These are phyloP conservation scores for Ceratothoa steindachneri DNA, from an alignment of 2,888 invertebrate species.

Conservation along the genomic window DNA sequence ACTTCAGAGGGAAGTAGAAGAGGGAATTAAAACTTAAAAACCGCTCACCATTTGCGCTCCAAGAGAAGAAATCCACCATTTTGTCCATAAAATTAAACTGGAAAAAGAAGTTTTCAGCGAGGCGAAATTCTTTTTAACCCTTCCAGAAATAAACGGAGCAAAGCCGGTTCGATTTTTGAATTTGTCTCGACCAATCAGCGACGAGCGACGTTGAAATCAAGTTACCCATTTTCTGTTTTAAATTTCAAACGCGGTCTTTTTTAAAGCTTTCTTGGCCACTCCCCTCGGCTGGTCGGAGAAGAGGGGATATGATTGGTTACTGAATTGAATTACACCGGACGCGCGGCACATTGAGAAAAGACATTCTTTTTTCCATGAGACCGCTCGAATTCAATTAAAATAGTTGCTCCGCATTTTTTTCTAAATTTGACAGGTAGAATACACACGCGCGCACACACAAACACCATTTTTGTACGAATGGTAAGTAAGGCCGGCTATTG, in stretches of 20 bases:
- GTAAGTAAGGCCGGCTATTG: too few species aligned
- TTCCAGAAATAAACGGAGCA: neutral
- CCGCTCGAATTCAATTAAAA: too few species aligned
- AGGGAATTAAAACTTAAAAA: too few species aligned
- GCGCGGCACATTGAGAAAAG: neutral
- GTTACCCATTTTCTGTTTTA: slow-evolving; percentile 10
- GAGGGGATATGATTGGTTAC: neutral
- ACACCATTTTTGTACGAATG: too few species aligned
- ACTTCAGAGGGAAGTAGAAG: too few species aligned
- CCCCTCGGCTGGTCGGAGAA: neutral
- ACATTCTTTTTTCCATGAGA: neutral
- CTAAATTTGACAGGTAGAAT: too few species aligned
- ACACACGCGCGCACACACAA: too few species aligned
- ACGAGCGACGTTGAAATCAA: neutral
- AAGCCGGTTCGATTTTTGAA: neutral
- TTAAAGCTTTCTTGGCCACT: neutral
- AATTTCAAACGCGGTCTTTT: neutral
- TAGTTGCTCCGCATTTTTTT: too few species aligned
- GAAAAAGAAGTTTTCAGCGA: too few species aligned
- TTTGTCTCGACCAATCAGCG: neutral
- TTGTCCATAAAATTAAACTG: neutral
- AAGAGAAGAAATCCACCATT: neutral
- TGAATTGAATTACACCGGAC: neutral
- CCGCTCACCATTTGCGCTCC: too few species aligned
- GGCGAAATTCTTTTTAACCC: neutral